Evolutionary conservation across 1,140 invertebrate genomes (phyloP), one percentile per base, ranked within the genome.

Genomic region (Diachasmimorpha longicaudata): DNA sequence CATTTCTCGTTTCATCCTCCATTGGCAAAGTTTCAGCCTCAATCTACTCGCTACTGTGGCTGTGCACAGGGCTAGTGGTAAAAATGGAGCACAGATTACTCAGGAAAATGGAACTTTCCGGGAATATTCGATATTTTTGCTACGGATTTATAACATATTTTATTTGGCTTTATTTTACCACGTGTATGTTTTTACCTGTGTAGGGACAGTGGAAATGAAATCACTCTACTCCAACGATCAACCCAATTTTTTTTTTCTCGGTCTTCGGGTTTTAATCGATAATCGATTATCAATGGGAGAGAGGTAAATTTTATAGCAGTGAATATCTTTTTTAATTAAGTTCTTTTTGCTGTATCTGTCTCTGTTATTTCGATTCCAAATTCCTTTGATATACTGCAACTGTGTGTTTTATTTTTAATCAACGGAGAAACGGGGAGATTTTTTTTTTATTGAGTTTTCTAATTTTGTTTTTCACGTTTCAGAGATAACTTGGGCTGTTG

Each of bases 21-120:
- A 42, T 31, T 31, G 13, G 9, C 6, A 6, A 31, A 2, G 31
- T 31, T 31, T 31, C 6, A 3, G 2, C 31, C 31, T 31, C 31
- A 31, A 31, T 31, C 31, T 31, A 31, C 6, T 31, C 31, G 2
- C 31, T 42, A 11, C 31, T 37, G 11, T 36, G 11, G 46, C 23
- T 3, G 2, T 31, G 31, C 31, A 42, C 37, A 67, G 72, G 63
- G 58, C 58, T 67, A 37, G 14, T n/a, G 58, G 42, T 16, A 69
- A 69, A 75, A 75, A 69, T 75, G 37, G 58, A 19, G 36, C 16
- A 73, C 44, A 70, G 66, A 70, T 66, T 44, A 74, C 44, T 58
- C 71, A 42, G 36, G 42, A 37, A 58, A 77, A 69, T 74, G n/a
- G 25, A 73, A 72, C 44, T 25, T 19, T 55, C 37, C 48, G 52